Percentiles rank a stretch among this genome's conserved stretches.
phyloP scores from a whole-genome alignment of 2,113 vertebrate species.

The Eudorcas thomsonii region DNA sequence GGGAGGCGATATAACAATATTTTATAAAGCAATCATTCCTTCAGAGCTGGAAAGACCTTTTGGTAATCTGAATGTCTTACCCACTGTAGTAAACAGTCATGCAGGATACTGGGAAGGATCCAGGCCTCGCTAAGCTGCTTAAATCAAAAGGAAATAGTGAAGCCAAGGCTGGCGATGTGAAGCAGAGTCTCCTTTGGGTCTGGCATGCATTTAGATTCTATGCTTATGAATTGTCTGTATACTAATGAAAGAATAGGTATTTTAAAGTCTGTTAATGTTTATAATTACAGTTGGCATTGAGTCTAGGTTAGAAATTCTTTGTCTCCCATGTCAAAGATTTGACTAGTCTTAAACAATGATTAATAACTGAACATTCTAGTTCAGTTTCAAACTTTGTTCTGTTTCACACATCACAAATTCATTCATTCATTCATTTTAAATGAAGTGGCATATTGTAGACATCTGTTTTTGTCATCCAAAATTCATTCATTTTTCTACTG shows the following conservation, averaged over 20 bases:
- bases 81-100: slow-evolving; percentile 1
- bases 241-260: background rate
- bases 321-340: background rate
- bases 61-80: slow-evolving; percentile 16
- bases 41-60: background rate
- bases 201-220: slow-evolving; percentile 31
- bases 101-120: background rate
- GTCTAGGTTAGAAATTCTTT: slow-evolving; percentile 20
- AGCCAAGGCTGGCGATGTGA: background rate
- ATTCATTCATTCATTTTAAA: background rate
- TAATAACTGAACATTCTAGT: background rate
- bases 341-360: background rate
- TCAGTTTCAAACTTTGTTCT: background rate
- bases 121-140: background rate
- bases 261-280: slow-evolving; percentile 23
- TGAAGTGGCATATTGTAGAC: background rate
- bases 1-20: background rate
- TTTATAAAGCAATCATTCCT: slow-evolving; percentile 55
- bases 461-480: background rate
- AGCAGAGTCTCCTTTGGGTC: background rate
- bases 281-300: background rate
- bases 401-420: background rate
- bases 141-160: slow-evolving; percentile 44
- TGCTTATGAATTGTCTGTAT: background rate
- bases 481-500: background rate